These are phyloP conservation scores for Semnornis frantzii DNA, from an alignment of 2,113 vertebrate genomes.

Conservation along the genomic window DNA sequence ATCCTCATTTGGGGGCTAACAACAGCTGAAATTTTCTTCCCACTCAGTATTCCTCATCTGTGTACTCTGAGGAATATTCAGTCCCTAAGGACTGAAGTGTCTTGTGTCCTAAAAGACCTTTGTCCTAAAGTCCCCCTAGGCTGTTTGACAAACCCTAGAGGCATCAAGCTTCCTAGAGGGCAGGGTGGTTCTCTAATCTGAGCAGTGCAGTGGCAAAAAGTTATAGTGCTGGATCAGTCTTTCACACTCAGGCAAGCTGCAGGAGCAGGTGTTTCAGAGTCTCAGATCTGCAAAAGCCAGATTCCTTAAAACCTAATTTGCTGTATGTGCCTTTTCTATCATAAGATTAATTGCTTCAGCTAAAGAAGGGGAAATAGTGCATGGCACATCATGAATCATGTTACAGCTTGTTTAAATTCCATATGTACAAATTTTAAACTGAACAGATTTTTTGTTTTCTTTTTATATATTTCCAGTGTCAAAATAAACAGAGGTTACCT, in stretches of 20 bases:
- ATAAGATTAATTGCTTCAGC: conserved; percentile 36
- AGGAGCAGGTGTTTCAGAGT: conserved; percentile 26
- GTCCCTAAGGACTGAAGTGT: neutral
- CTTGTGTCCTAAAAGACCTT: neutral
- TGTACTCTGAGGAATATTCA: neutral
- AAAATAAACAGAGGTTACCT: neutral
- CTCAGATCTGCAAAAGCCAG: neutral
- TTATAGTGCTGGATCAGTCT: conserved; percentile 15
- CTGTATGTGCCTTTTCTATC: conserved; percentile 27
- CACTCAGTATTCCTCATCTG: neutral
- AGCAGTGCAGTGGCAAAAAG: neutral
- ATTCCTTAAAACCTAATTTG: conserved; percentile 23
- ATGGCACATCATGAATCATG: neutral
- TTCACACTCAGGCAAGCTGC: neutral
- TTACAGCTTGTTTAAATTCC: neutral
- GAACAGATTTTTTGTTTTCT: neutral
- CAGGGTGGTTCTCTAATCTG: neutral
- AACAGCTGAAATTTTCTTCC: neutral
- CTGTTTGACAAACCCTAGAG: neutral
- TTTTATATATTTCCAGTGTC: neutral
- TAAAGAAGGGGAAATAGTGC: neutral
- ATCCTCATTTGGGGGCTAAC: neutral
- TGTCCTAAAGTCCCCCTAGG: neutral
- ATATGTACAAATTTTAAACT: neutral
- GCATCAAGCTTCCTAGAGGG: neutral